Percentiles rank a stretch among this genome's conserved stretches.
Conservation (phyloP, 1,140 invertebrate genomes). For the Diachasma alloeum region DNA sequence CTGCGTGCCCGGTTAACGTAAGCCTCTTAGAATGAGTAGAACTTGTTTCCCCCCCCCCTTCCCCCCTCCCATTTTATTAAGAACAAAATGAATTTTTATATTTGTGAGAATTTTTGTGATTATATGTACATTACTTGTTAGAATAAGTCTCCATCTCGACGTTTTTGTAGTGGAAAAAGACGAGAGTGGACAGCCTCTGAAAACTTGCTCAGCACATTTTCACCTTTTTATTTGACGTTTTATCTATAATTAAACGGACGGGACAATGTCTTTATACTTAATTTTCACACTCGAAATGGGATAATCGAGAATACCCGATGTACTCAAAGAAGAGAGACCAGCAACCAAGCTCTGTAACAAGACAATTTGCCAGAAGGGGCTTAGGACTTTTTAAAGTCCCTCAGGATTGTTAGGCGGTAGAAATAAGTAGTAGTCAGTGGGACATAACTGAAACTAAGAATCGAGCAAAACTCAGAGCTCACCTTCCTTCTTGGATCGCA, state of each 20-base stretch:
- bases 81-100: no score
- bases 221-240: no score
- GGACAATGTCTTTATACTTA: not conserved
- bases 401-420: not conserved
- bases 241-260: not conserved
- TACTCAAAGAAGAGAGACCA: not conserved
- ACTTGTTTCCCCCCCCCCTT: no score
- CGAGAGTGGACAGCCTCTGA: no score
- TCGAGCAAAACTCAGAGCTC: not conserved
- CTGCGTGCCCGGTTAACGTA: not conserved
- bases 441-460: not conserved
- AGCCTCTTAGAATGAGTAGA: no score
- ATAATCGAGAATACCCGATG: slow-evolving; percentile 3
- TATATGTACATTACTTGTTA: not conserved
- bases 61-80: not conserved
- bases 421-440: not conserved
- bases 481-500: not conserved
- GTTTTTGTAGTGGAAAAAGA: no score
- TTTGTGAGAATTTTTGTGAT: slow-evolving; percentile 20
- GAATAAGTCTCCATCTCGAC: no score
- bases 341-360: not conserved
- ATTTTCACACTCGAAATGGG: not conserved
- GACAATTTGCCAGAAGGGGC: slow-evolving; percentile 3
- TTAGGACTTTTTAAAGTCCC: not conserved
- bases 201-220: no score